phyloP scores from a whole-genome alignment of 1,140 invertebrate genomes.

The Eufriesea mexicana region DNA sequence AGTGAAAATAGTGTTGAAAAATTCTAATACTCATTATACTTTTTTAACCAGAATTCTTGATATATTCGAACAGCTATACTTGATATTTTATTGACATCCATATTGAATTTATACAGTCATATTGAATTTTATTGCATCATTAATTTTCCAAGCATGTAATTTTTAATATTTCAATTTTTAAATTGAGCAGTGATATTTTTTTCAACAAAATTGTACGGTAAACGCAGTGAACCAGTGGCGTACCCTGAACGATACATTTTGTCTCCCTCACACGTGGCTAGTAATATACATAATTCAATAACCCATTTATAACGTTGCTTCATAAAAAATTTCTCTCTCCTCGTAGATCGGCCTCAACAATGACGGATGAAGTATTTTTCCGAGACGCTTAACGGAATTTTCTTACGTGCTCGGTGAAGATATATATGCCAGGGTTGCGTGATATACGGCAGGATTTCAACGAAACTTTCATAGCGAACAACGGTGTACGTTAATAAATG shows the following conservation, averaged over 20 bases:
- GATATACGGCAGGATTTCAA: slow-evolving; percentile 45
- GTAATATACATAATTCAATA: slow-evolving; percentile 13
- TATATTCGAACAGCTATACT: too few species aligned
- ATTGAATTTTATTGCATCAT: too few species aligned
- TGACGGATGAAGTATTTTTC: slow-evolving; percentile 27
- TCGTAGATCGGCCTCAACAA: neutral
- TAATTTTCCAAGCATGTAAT: too few species aligned
- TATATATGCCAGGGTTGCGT: slow-evolving; percentile 12
- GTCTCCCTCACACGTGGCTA: neutral
- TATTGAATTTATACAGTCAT: neutral
- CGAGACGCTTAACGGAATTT: slow-evolving; percentile 19
- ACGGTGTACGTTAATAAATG: slow-evolving; percentile 42
- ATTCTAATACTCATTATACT: too few species aligned
- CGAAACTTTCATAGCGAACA: slow-evolving; percentile 46
- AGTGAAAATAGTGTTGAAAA: too few species aligned
- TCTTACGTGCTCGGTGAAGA: slow-evolving; percentile 22
- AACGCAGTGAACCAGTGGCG: neutral
- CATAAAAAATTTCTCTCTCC: neutral
- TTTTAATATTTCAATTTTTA: too few species aligned
- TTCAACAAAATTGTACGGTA: too few species aligned
- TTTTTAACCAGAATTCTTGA: too few species aligned
- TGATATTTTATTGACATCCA: too few species aligned
- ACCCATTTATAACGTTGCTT: neutral
- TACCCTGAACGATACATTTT: neutral
- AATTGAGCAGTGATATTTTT: too few species aligned